phyloP scores from a whole-genome alignment of 2,797 vertebrate species.

The Characodon lateralis region DNA sequence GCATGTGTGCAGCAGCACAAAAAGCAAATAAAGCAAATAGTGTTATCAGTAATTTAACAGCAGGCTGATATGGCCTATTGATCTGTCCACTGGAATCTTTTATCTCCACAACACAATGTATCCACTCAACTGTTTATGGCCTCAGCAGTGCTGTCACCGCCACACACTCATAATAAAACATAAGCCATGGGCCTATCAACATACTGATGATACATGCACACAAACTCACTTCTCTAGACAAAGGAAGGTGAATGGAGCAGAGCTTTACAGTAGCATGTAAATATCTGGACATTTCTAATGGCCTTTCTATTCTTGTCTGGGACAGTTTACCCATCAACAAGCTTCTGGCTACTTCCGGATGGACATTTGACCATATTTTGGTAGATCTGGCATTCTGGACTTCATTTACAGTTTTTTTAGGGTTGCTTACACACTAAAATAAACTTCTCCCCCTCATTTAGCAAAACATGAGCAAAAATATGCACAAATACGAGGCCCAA shows the following conservation, averaged over 20 bases:
- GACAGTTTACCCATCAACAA: neutral
- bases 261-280: neutral
- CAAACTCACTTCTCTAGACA: slow-evolving; percentile 12
- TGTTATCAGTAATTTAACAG: slow-evolving; percentile 82
- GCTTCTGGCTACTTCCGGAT: neutral
- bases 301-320: neutral
- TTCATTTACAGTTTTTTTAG: no score
- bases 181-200: slow-evolving; percentile 27
- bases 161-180: slow-evolving; percentile 53
- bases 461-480: neutral
- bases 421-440: neutral
- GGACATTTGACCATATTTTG: no score
- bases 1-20: slow-evolving; percentile 54
- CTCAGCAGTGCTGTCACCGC: neutral
- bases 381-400: no score
- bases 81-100: slow-evolving; percentile 77
- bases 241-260: neutral
- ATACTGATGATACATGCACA: slow-evolving; percentile 23
- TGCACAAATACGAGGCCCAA: neutral
- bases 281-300: neutral
- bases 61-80: slow-evolving; percentile 78
- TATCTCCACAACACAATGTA: slow-evolving; percentile 77
- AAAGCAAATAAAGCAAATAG: slow-evolving; percentile 79
- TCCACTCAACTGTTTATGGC: slow-evolving; percentile 75
- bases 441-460: neutral